These are phyloP conservation scores for Cyanistes caeruleus DNA, from an alignment of 2,113 vertebrate species.

Conservation along the genomic window DNA sequence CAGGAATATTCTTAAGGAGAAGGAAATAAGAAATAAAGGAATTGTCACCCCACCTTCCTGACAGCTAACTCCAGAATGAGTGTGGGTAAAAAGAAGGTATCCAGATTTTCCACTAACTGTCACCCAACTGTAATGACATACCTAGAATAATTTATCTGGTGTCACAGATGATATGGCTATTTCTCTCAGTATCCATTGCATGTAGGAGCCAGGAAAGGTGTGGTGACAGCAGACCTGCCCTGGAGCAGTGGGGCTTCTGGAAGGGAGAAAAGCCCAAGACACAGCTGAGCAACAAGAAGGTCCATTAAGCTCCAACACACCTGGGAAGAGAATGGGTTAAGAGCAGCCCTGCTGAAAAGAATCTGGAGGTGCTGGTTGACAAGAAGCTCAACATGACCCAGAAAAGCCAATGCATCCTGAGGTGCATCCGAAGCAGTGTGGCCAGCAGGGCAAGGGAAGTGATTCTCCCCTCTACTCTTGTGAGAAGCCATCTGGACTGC, in stretches of 20 bases:
- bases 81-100: neutral
- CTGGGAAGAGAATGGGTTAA: neutral
- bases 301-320: neutral
- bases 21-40: neutral
- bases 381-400: neutral
- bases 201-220: neutral
- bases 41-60: neutral
- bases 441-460: neutral
- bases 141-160: neutral
- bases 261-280: neutral
- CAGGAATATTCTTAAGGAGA: neutral
- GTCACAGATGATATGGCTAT: neutral
- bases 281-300: neutral
- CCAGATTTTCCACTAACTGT: neutral
- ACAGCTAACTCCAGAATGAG: neutral
- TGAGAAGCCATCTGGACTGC: neutral
- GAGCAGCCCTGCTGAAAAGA: neutral
- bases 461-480: neutral
- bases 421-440: neutral
- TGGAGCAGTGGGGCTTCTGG: neutral
- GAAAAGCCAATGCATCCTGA: neutral
- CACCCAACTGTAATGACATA: neutral
- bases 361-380: neutral
- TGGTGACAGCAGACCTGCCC: neutral
- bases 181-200: neutral